Percentiles rank a stretch among this genome's conserved stretches.
Evolutionary conservation across 37 sponge, comb jelly and placozoan species (phyloP).

Genomic region (Agelas oroides): DNA sequence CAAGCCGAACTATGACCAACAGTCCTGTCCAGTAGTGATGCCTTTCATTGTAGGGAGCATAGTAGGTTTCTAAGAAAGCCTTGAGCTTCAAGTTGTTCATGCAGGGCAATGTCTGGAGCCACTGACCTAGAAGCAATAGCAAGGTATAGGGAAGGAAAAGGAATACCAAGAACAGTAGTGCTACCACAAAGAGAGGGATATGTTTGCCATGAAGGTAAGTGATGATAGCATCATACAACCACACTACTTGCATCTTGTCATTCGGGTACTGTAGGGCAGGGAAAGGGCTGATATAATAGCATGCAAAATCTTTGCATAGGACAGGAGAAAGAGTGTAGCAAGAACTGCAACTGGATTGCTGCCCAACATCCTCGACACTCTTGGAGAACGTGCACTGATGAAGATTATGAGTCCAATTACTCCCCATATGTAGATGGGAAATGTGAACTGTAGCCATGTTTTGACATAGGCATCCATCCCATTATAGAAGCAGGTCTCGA

Average conservation of each 20-base stretch:
- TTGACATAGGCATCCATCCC: not conserved
- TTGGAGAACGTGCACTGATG: not conserved
- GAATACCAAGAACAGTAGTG: not conserved
- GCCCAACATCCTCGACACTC: not conserved
- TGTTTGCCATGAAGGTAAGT: not conserved
- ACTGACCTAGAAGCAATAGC: not conserved
- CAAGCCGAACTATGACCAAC: not conserved
- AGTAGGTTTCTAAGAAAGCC: not conserved
- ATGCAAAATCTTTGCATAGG: constrained; percentile 8
- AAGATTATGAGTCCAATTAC: not conserved
- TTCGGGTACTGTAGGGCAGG: not conserved
- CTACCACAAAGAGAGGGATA: not conserved
- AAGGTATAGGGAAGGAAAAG: not conserved
- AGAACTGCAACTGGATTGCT: constrained; percentile 24
- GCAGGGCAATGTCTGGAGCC: not conserved
- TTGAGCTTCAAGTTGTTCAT: not conserved
- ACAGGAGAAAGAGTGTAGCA: constrained; percentile 21
- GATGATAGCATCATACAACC: constrained; percentile 8
- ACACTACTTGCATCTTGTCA: not conserved
- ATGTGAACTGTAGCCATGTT: constrained; percentile 3
- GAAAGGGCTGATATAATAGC: not conserved
- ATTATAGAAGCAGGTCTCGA: constrained; percentile 1
- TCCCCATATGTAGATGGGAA: constrained; percentile 7
- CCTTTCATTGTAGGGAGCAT: not conserved
- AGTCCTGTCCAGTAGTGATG: constrained; percentile 4